Base-by-base conservation (phyloP, 2,113 vertebrate genomes). In the Malaclemys terrapin region DNA sequence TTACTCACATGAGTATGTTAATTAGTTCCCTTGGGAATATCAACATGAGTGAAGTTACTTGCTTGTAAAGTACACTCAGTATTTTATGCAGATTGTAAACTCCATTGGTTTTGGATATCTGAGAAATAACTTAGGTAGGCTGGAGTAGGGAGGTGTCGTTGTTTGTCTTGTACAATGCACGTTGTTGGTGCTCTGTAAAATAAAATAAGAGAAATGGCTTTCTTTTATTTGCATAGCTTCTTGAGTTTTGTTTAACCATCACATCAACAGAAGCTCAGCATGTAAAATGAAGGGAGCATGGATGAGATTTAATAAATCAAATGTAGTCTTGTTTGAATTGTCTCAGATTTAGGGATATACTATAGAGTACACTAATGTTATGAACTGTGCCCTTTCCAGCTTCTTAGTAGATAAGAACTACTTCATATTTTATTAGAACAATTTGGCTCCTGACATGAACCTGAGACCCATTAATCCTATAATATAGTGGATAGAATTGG, bases 181-280 rank as follows among this genome's bases (percentile, higher is more conserved):
- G 5, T 89, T 91, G 27, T 27, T 84, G 86, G 69, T 80, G 31
- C 56, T 89, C 81, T 80, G 84, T 87, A 93, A 94, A 72, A 72
- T 72, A 72, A 93, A 94, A 84, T 19, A 69, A 82, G 20, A 94
- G 54, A 93, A 87, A 88, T 83, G 49, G 47, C 94, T 96, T 94
- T 95, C 27, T 72, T 79, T 89, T 76, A 88, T 85, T 85, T 98
- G 98, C 97, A 97, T 97, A 94, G 97, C 95, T 97, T 95, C 97
- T 98, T 97, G 98, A 98, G 98, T 99, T 98, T 98, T 94, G 94
- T 98, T 98, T 97, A 98, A 96, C 98, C 45, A 84, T 98, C 98
- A 98, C 98, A 98, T 98, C 97, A 98, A 97, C 97, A 96, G 97
- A 96, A 96, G 91, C 95, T 97, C 98, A 97, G 97, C 97, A 96